A percentile compares a stretch with the other conserved stretches of the same genome.
These are phyloP conservation scores for Pogona vitticeps DNA, from an alignment of 2,113 vertebrate species.

Conservation along the genomic window DNA sequence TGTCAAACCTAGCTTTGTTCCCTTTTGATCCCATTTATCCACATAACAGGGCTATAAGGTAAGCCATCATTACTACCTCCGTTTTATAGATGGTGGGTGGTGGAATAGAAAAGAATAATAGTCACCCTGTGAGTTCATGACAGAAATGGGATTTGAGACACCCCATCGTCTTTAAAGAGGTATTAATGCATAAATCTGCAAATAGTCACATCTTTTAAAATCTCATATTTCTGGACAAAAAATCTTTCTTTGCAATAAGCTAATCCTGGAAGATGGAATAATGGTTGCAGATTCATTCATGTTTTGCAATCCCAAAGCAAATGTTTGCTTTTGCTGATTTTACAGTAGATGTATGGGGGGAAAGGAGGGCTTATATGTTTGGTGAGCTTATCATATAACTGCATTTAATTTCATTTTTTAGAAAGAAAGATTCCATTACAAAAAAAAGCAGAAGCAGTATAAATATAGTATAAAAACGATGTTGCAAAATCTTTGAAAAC, in stretches of 20 bases:
- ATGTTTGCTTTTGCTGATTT: background rate
- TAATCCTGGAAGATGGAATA: background rate
- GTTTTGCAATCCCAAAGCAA: background rate
- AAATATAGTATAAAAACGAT: background rate
- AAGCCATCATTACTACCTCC: too few relatives aligned
- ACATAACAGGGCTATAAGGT: background rate
- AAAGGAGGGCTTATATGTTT: background rate
- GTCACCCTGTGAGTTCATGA: background rate
- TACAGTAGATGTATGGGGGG: background rate
- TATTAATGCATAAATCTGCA: background rate
- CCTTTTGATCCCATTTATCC: background rate
- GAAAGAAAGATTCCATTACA: background rate
- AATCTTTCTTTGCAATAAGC: background rate
- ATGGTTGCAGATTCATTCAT: background rate
- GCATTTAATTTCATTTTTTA: slow-evolving; percentile 4
- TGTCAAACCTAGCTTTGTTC: background rate
- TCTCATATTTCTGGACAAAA: background rate
- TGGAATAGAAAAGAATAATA: too few relatives aligned
- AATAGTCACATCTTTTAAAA: background rate
- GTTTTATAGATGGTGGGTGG: background rate
- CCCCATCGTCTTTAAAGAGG: background rate
- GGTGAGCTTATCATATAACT: background rate
- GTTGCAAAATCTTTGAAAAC: background rate
- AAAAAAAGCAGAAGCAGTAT: background rate
- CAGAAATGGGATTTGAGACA: too few relatives aligned